Conservation (phyloP, 2,113 vertebrate species). For the Hydropotes inermis region DNA sequence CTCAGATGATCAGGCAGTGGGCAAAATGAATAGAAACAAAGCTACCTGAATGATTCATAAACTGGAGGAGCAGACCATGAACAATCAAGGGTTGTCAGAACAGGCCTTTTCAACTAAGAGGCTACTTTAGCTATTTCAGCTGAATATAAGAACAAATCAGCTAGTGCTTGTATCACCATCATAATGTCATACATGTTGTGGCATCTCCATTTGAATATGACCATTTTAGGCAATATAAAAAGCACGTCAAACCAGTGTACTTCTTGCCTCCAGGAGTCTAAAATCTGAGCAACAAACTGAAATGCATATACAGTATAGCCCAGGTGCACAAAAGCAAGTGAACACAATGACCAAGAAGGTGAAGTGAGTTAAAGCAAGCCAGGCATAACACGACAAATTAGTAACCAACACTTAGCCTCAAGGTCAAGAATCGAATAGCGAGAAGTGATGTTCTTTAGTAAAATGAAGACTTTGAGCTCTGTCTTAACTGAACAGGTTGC, state of each 20-base stretch:
- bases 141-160: not conserved
- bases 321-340: not conserved
- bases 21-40: not conserved
- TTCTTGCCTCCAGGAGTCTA: not conserved
- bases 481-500: not conserved
- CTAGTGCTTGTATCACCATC: not conserved
- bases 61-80: not conserved
- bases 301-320: not conserved
- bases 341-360: not conserved
- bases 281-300: not conserved
- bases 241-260: not conserved
- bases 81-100: not conserved
- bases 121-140: not conserved
- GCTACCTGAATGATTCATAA: constrained; percentile 27
- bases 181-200: not conserved
- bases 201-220: constrained; percentile 7
- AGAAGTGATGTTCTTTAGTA: not conserved
- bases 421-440: not conserved
- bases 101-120: not conserved
- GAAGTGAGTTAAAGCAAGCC: not conserved
- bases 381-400: not conserved
- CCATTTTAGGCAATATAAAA: not conserved
- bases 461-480: not conserved
- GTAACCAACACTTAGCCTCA: not conserved
- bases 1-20: not conserved